Conservation (phyloP, 2,888 invertebrate genomes). For the Hipparchia sbordonii region DNA sequence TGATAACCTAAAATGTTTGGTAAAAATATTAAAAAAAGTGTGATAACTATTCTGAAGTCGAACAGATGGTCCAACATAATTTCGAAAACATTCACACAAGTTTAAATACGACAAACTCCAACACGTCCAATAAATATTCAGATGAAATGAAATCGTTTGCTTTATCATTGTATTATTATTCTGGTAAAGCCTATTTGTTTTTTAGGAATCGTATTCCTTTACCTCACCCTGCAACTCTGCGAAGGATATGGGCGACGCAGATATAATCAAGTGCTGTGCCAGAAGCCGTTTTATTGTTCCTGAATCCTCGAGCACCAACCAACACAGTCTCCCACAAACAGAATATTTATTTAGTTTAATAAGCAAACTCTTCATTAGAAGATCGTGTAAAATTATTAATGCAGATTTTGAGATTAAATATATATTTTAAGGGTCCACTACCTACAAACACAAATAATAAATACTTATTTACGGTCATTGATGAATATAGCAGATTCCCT, state of each 20-base stretch:
- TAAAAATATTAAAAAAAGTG: not conserved
- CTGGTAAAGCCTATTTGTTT: slow-evolving; percentile 16
- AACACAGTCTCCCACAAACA: too few species aligned
- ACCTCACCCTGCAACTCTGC: slow-evolving; percentile 25
- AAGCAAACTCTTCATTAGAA: too few species aligned
- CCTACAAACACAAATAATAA: too few species aligned
- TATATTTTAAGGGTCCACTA: too few species aligned
- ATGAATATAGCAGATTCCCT: not conserved
- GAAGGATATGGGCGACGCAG: slow-evolving; percentile 24
- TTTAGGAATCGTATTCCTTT: slow-evolving; percentile 24
- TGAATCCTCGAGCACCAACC: too few species aligned
- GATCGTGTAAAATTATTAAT: too few species aligned
- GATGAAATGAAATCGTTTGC: slow-evolving; percentile 1
- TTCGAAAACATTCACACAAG: not conserved
- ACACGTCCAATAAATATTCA: slow-evolving; percentile 4
- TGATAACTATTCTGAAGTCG: not conserved
- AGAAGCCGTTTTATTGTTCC: too few species aligned
- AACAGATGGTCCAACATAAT: slow-evolving; percentile 1
- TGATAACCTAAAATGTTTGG: not conserved
- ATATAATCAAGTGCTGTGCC: too few species aligned
- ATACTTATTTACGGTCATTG: not conserved
- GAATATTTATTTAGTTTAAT: too few species aligned
- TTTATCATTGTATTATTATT: slow-evolving; percentile 1
- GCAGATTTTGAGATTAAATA: too few species aligned
- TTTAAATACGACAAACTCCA: not conserved